Evolutionary conservation across 2,888 invertebrate species (phyloP).

Genomic region (Boloria euphrosyne): DNA sequence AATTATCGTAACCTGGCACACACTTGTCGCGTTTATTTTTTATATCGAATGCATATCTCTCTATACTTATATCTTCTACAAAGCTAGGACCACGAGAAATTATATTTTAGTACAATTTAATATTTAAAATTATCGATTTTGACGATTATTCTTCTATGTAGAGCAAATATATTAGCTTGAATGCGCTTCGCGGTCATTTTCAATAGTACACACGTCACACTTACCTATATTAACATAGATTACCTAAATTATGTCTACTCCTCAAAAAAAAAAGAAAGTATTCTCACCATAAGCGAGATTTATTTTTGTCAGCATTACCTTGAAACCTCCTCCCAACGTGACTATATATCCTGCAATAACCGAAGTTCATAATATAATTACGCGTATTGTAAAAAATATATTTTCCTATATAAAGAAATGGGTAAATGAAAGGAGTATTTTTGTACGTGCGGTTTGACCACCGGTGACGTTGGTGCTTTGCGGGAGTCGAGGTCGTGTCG

Average conservation of each 20-base stretch:
- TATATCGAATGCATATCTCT: conserved; percentile 41
- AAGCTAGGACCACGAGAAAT: conserved; percentile 40
- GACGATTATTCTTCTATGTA: conserved; percentile 36
- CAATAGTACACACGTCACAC: not conserved
- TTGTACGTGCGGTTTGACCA: conserved; percentile 68
- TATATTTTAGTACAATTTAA: conserved; percentile 39
- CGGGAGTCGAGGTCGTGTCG: conserved; percentile 44
- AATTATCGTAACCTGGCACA: conserved; percentile 23
- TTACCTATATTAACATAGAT: not conserved
- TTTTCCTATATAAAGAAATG: conserved; percentile 32
- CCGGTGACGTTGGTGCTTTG: conserved; percentile 77
- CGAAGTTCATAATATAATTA: conserved; percentile 3
- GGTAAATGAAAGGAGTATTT: conserved; percentile 47
- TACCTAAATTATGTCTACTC: not conserved
- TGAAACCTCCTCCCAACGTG: not conserved
- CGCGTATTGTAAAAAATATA: conserved; percentile 26
- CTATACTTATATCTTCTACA: conserved; percentile 31
- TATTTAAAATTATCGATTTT: conserved; percentile 27
- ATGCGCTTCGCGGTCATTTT: conserved; percentile 12
- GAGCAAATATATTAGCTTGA: conserved; percentile 30
- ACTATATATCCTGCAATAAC: not conserved
- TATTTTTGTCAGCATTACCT: conserved; percentile 5
- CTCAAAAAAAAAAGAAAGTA: not conserved
- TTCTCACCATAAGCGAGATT: not conserved
- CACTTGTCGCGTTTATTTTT: conserved; percentile 39